Percentiles rank a stretch among this genome's conserved stretches.
phyloP scores from a whole-genome alignment of 2,888 invertebrate genomes.

The Cryptus viduatorius region DNA sequence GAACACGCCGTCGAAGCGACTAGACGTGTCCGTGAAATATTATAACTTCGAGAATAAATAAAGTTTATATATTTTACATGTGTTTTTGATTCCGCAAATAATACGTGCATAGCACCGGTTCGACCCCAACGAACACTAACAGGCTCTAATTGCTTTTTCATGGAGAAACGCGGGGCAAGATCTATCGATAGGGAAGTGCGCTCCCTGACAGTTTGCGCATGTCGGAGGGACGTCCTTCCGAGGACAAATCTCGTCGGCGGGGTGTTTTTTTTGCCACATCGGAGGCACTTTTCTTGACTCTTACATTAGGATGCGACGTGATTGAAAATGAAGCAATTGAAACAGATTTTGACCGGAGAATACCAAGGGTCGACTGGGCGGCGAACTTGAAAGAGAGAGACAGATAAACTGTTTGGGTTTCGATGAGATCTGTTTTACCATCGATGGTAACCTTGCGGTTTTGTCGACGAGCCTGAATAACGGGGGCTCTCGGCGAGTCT shows the following conservation, averaged over 20 bases:
- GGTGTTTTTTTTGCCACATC: slow-evolving; percentile 10
- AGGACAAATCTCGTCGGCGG: neutral
- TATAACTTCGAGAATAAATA: too few species aligned
- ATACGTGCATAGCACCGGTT: too few species aligned
- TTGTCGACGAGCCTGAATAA: slow-evolving; percentile 17
- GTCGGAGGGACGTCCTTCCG: neutral
- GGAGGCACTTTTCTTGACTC: slow-evolving; percentile 19
- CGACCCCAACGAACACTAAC: too few species aligned
- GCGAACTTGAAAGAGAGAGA: slow-evolving; percentile 27
- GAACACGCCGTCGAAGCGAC: too few species aligned
- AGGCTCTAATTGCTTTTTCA: slow-evolving; percentile 3
- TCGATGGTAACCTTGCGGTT: slow-evolving; percentile 23
- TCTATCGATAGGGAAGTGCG: neutral
- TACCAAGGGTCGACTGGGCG: neutral
- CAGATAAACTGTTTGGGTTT: neutral
- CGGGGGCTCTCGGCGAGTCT: neutral
- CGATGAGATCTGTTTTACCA: neutral
- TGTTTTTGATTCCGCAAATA: too few species aligned
- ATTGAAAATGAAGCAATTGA: neutral
- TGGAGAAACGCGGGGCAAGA: neutral
- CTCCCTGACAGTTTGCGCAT: slow-evolving; percentile 17
- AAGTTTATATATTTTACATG: too few species aligned
- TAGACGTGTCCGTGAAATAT: too few species aligned
- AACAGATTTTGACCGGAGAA: slow-evolving; percentile 4
- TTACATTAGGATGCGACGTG: slow-evolving; percentile 32